Conservation (phyloP, 2,113 vertebrate species). For the Pygoscelis adeliae region DNA sequence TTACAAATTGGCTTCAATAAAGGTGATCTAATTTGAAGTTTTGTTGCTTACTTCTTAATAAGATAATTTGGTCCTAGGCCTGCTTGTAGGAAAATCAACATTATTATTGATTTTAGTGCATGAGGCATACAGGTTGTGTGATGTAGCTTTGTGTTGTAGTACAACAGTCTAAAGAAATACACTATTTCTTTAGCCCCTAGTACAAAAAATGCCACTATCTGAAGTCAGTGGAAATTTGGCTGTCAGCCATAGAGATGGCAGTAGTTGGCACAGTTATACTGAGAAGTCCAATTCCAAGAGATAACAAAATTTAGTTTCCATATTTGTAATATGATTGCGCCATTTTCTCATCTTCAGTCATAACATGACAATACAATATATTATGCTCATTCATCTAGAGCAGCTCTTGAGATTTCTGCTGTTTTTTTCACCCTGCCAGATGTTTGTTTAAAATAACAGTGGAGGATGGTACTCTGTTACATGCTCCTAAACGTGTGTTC, state of each 20-base stretch:
- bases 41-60: background rate
- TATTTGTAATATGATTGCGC: background rate
- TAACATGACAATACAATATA: background rate
- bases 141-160: background rate
- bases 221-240: background rate
- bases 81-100: background rate
- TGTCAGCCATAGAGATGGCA: background rate
- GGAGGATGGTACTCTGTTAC: background rate
- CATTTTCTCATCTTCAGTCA: background rate
- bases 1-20: background rate
- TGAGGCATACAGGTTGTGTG: background rate
- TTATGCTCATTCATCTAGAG: background rate
- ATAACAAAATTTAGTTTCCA: background rate
- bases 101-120: background rate
- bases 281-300: background rate
- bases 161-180: background rate
- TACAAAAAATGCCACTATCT: background rate
- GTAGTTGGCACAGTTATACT: background rate
- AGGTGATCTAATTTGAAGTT: background rate
- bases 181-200: background rate
- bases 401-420: background rate
- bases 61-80: background rate
- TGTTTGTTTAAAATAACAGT: background rate
- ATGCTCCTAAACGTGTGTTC: background rate
- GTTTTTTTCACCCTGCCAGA: background rate